A percentile compares a stretch with the other conserved stretches of the same genome.
Conservation (phyloP, 1,140 invertebrate genomes). For the Camponotus floridanus region DNA sequence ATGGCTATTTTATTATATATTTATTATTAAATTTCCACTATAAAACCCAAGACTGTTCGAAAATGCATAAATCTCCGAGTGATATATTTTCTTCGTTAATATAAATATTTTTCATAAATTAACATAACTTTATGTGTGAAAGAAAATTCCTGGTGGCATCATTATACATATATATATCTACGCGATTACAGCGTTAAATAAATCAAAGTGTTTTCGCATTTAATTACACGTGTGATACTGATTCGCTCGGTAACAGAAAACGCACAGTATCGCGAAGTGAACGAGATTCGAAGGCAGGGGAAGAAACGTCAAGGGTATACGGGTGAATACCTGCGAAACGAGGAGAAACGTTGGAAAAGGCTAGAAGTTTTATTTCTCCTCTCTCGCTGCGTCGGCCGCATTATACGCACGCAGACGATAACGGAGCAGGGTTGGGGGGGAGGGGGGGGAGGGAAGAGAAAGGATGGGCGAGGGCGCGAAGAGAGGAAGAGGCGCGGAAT, state of each 20-base stretch:
- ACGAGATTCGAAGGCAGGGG: constrained; percentile 40
- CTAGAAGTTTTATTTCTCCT: constrained; percentile 22
- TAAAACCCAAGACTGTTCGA: not conserved
- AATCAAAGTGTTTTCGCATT: constrained; percentile 31
- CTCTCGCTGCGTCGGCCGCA: constrained; percentile 43
- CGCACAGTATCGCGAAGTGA: constrained; percentile 23
- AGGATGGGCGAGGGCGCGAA: not conserved
- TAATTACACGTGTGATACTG: constrained; percentile 43
- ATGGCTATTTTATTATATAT: not conserved
- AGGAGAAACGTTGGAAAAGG: constrained; percentile 64
- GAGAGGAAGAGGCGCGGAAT: constrained; percentile 65
- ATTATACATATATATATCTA: not conserved
- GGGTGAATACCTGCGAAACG: constrained; percentile 45
- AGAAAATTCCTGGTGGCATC: not conserved
- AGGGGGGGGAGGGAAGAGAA: too few species aligned
- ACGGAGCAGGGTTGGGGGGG: constrained; percentile 22
- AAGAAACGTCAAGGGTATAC: constrained; percentile 12
- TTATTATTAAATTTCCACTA: not conserved
- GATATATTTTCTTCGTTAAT: not conserved
- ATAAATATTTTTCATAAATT: not conserved
- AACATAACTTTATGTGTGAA: not conserved
- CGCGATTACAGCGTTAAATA: constrained; percentile 25
- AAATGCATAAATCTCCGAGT: not conserved
- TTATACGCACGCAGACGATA: constrained; percentile 72
- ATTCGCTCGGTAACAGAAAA: constrained; percentile 39